Evolutionary conservation across 2,797 vertebrate species (phyloP), one percentile per base, ranked within the genome.

Genomic region (Craterocephalus amniculus): DNA sequence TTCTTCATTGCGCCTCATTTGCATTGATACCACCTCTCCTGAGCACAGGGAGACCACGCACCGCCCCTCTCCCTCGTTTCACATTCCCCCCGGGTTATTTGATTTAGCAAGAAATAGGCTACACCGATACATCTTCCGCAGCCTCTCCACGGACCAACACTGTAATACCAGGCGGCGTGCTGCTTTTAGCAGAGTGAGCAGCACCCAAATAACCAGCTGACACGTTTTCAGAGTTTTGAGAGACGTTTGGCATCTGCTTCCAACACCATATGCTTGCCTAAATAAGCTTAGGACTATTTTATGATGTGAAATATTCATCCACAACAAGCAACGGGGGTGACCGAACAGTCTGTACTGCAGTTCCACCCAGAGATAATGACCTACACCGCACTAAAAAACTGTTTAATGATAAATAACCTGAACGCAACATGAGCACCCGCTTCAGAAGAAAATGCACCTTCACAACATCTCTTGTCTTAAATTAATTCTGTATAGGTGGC

Each of bases 1-100:
- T 71, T 72, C 74, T 76, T 74, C 70, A 72, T 63, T 83, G 59
- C 72, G 60, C 27, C 56, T 48, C 36, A 83, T 90, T 83, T 84
- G 63, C 76, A 80, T 83, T 36, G 14, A 65, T 35, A 74, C 71
- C 72, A 74, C 62, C 75, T 49, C 59, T 62, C 32, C 40, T 26
- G 62, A 66, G 64, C 68, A 72, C 75, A 73, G 16, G 62, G 55
- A 62, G 36, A 79, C 16, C 14, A 8, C 26, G 29, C 67, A 13
- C 43, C 49, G 14, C 38, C 59, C 45, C 45, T 10, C 32, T 68
- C 64, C 57, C 58, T 79, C 75, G 43, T 72, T 64, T 69, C 78
- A 40, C 16, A 1, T 11, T 14, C 38, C 38, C 38, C 74, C n/a
- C 1, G 52, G 78, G 78, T 60, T 68, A 65, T 66, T 64, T 80